Base-by-base conservation (phyloP, 2,888 invertebrate genomes). In the Sarcophaga variegata region DNA sequence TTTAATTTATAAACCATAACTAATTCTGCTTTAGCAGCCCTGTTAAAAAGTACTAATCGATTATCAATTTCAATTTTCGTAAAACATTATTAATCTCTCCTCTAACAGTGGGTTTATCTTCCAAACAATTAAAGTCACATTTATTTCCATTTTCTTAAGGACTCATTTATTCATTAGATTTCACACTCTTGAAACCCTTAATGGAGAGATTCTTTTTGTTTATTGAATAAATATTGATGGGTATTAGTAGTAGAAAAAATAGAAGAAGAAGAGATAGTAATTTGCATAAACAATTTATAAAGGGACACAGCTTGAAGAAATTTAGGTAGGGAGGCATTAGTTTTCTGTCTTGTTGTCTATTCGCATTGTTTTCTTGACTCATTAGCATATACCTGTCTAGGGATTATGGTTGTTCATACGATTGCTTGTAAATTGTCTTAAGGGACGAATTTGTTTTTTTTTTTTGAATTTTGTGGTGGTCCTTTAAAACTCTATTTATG, bases 241-340 rank as follows among this genome's bases (percentile, higher is more conserved):
- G 54, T 54, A 54, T 14, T 12, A 14, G 54, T 54, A 17, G 14
- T 4, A 49, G 14, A 54, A 54, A 4, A 3, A 14, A 4, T 3
- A 14, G 2, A 54, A 54, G 12, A 14, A 54, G 14, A 37, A 12
- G 63, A 17, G 60, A 0, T 37, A 66, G 77, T 54, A 78, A 78
- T 83, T 78, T 74, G 59, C 83, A 78, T 78, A 78, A 78, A 49
- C 62, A 72, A 60, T 72, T 37, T 20, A 77, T 71, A 83, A 83
- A 62, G 49, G n/a, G 59, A 47, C 77, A 67, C 78, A 72, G 22
- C n/a, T 20, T 22, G n/a, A 62, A 20, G n/a, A n/a, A 20, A 62
- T 22, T 17, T 54, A 54, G 17, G 11, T 66, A 78, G 78, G 83
- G 83, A 78, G 83, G 82, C 27, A 37, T 11, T 20, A 59, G 25